These are phyloP conservation scores for Drosophila sturtevanti DNA, from an alignment of 1,140 invertebrate genomes.

Conservation along the genomic window DNA sequence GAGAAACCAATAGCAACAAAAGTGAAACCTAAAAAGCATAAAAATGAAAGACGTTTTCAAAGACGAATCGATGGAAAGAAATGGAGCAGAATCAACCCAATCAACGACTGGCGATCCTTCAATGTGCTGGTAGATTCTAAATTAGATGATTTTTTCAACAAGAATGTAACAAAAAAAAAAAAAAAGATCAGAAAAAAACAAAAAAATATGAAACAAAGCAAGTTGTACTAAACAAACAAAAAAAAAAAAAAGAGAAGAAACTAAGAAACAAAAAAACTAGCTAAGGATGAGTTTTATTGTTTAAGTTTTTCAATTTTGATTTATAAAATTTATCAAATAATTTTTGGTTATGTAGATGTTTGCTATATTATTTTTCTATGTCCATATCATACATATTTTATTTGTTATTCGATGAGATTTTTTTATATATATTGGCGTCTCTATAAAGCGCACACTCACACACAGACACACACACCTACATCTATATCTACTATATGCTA, in stretches of 20 bases:
- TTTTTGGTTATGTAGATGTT: slow-evolving; percentile 71
- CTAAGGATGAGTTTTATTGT: slow-evolving; percentile 30
- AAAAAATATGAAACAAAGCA: slow-evolving; percentile 33
- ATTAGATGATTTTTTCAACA: slow-evolving; percentile 59
- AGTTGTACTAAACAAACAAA: slow-evolving; percentile 58
- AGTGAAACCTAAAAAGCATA: slow-evolving; percentile 17
- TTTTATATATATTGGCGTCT: slow-evolving; percentile 58
- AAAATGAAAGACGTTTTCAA: slow-evolving; percentile 79
- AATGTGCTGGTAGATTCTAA: slow-evolving; percentile 73
- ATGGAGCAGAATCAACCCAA: slow-evolving; percentile 55
- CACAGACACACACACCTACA: slow-evolving; percentile 41
- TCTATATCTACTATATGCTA: slow-evolving; percentile 1
- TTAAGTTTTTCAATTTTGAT: slow-evolving; percentile 70
- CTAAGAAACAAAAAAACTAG: slow-evolving; percentile 32
- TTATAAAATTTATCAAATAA: slow-evolving; percentile 41
- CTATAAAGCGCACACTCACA: slow-evolving; percentile 49
- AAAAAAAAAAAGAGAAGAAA: slow-evolving; percentile 49
- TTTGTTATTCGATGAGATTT: slow-evolving; percentile 79
- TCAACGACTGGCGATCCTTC: slow-evolving; percentile 78
- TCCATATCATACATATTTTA: slow-evolving; percentile 65
- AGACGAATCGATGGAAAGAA: slow-evolving; percentile 55
- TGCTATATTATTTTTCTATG: slow-evolving; percentile 67
- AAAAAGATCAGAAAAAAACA: slow-evolving; percentile 17
- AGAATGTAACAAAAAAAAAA: slow-evolving; percentile 12
- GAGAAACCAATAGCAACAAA: slow-evolving; percentile 32